These are phyloP conservation scores for Psammodynastes pulverulentus DNA, from an alignment of 2,113 vertebrate species.

Conservation along the genomic window DNA sequence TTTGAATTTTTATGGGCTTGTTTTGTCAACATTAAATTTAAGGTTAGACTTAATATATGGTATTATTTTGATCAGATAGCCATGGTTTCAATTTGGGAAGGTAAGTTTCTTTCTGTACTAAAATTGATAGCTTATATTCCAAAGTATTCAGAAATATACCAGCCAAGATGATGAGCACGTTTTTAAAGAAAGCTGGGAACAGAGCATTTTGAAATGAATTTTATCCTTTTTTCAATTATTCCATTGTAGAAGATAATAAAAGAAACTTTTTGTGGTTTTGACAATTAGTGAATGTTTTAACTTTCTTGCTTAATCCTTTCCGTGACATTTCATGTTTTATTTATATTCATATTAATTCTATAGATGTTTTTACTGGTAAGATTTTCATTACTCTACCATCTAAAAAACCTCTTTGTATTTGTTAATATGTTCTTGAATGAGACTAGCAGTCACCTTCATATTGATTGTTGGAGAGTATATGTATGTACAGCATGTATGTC, in stretches of 20 bases:
- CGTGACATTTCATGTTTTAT: neutral
- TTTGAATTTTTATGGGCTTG: neutral
- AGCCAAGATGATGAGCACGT: neutral
- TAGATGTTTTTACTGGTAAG: neutral
- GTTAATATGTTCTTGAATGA: neutral
- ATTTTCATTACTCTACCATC: neutral
- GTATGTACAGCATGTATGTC: neutral
- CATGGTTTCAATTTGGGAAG: neutral
- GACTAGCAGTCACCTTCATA: neutral
- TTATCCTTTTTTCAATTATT: neutral
- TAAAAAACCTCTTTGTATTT: neutral
- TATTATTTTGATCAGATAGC: neutral
- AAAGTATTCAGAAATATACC: neutral
- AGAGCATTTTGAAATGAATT: neutral
- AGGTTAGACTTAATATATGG: slow-evolving; percentile 1
- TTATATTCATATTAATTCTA: neutral
- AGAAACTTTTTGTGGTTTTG: neutral
- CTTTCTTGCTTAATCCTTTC: neutral
- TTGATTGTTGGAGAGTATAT: neutral
- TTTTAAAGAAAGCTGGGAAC: neutral
- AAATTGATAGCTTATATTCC: neutral
- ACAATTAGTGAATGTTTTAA: neutral
- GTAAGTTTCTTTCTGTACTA: neutral
- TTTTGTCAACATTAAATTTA: slow-evolving; percentile 7
- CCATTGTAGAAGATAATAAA: neutral